Percentiles rank a stretch among this genome's conserved stretches.
phyloP scores from a whole-genome alignment of 2,113 vertebrate species.

The Vidua chalybeata region DNA sequence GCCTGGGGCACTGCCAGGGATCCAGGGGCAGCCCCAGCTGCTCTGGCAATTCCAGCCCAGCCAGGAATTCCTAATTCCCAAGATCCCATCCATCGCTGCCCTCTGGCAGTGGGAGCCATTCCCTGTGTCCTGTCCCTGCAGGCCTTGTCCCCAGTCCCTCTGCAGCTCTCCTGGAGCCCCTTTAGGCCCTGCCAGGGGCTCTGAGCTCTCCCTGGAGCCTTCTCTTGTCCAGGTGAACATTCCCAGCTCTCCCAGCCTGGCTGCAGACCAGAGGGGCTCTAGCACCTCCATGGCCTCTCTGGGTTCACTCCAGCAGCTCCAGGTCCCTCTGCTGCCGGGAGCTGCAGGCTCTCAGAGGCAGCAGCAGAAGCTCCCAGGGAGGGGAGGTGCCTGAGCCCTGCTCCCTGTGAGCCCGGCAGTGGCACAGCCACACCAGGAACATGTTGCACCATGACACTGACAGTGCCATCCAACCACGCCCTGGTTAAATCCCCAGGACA shows the following conservation, averaged over 20 bases:
- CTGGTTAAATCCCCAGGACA: background rate
- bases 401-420: accelerated
- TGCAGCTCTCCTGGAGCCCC: background rate
- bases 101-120: background rate
- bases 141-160: background rate
- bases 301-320: background rate
- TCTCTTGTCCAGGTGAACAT: accelerated
- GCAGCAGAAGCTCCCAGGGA: background rate
- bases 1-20: background rate
- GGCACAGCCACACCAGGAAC: background rate
- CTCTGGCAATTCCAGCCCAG: background rate
- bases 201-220: background rate
- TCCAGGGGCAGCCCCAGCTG: background rate
- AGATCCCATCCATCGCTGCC: background rate
- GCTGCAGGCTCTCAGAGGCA: background rate
- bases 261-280: background rate
- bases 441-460: accelerated
- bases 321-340: background rate
- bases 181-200: accelerated
- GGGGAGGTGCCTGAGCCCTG: background rate
- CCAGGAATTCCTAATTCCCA: background rate
- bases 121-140: background rate
- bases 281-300: background rate
- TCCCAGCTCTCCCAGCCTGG: background rate
- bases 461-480: background rate